Base-by-base conservation (phyloP, 92 coral and sea anemone species). In the Zoanthus solanderi region DNA sequence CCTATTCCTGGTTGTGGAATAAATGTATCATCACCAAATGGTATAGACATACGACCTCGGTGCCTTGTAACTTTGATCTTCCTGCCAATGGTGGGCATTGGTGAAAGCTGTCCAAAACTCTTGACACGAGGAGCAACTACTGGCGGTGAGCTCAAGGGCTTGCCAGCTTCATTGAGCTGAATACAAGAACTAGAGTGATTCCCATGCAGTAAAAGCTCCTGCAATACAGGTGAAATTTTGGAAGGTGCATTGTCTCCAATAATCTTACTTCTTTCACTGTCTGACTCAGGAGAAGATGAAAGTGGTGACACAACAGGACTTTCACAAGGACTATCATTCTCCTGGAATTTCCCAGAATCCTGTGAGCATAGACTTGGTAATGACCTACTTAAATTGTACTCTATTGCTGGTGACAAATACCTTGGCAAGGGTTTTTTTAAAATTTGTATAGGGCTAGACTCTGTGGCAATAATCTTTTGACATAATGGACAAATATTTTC, bases 131-230 rank as follows among this genome's bases (percentile, higher is more conserved):
- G 85, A 8, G 85, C 29, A 10, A 81, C 75, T 66, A 46, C 61
- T 11, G 85, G 85, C 6, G 85, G 85, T 65, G 75, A 54, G 12
- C 75, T 48, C 0, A 46, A 10, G 6, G 60, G 75, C 42, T 46
- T 45, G 32, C 85, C 85, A 10, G 85, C 76, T 34, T 81, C 85
- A 13, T 81, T 73, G 47, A 81, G 85, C 18, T 66, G 47, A n/a
- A 42, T 81, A 66, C 85, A 81, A 65, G 85, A 81, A 81, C 85
- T 81, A 18, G 85, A 81, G 56, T 73, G 85, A 23, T 9, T 45
- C 17, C 71, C 75, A 13, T 46, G 71, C 28, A 75, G 65, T 42
- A 46, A 23, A 28, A 81, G 75, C 23, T 67, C 85, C 1, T 9
- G 65, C 17, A 66, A 23, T 12, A 67, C 60, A 46, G 85, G 85